A percentile compares a stretch with the other conserved stretches of the same genome.
phyloP scores from a whole-genome alignment of 2,113 vertebrate species.

The Sterna hirundo region DNA sequence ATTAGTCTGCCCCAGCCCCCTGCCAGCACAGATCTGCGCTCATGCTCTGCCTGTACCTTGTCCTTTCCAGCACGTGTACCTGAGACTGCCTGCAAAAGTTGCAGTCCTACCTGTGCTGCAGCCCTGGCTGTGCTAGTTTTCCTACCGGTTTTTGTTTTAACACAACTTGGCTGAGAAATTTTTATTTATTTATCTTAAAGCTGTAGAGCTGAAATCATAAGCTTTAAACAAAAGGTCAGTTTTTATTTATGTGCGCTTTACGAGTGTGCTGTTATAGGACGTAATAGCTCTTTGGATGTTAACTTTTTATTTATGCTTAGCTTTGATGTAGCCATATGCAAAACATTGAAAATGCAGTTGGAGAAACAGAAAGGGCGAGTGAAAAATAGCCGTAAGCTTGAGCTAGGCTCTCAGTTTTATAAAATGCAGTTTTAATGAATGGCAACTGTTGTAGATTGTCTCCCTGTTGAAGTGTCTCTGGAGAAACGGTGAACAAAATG shows the following conservation, averaged over 20 bases:
- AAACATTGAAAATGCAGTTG: not conserved
- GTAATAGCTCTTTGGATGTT: not conserved
- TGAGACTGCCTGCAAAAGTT: not conserved
- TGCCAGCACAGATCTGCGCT: not conserved
- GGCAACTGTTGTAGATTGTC: not conserved
- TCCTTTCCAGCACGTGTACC: not conserved
- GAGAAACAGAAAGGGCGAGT: not conserved
- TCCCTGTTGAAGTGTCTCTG: not conserved
- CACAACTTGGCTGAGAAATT: not conserved
- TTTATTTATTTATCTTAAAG: not conserved
- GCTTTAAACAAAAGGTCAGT: not conserved
- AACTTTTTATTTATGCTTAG: not conserved
- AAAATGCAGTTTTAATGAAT: not conserved
- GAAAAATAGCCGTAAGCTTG: not conserved
- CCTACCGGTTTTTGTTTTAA: not conserved
- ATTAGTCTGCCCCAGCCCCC: not conserved
- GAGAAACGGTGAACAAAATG: not conserved
- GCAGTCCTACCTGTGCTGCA: not conserved
- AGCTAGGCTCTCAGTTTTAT: not conserved
- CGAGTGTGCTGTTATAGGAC: not conserved
- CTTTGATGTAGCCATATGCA: slow-evolving; percentile 28
- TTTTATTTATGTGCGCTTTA: not conserved
- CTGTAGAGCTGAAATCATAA: not conserved
- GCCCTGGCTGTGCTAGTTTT: not conserved
- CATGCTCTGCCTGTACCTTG: not conserved